Percentiles rank a stretch among this genome's conserved stretches.
Conservation (phyloP, 2,113 vertebrate genomes). For the Ciconia maguari region DNA sequence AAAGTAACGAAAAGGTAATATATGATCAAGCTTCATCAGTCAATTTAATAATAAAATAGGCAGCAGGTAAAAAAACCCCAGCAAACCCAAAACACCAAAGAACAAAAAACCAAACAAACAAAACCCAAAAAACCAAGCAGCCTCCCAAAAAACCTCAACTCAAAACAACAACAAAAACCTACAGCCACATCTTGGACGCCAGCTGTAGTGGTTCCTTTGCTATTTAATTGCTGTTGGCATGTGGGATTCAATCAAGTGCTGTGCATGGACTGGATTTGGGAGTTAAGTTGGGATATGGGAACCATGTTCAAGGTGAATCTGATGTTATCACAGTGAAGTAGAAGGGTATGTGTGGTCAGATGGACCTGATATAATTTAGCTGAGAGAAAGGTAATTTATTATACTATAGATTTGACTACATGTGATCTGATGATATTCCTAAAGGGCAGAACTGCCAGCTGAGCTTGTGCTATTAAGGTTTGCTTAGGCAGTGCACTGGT, state of each 20-base stretch:
- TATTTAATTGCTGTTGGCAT: background rate
- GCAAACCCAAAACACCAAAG: background rate
- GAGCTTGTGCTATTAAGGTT: background rate
- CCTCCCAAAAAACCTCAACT: background rate
- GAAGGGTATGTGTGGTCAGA: background rate
- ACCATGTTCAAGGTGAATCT: background rate
- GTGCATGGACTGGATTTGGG: background rate
- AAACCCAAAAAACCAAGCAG: background rate
- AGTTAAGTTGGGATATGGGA: background rate
- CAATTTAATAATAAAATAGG: background rate
- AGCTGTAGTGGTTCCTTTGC: background rate
- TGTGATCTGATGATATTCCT: background rate
- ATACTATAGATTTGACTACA: rapidly evolving
- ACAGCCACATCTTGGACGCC: rapidly evolving
- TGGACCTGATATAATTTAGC: background rate
- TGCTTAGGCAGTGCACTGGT: background rate
- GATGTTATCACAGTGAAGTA: background rate
- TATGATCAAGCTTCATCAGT: background rate
- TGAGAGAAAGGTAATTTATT: background rate
- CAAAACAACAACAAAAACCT: background rate
- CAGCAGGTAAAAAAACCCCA: background rate
- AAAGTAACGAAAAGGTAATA: background rate
- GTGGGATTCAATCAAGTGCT: background rate
- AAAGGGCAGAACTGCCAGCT: background rate
- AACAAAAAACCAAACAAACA: background rate